Evolutionary conservation across 2,113 vertebrate species (phyloP), one percentile per base, ranked within the genome.

Genomic region (Pelmatolapia mariae): DNA sequence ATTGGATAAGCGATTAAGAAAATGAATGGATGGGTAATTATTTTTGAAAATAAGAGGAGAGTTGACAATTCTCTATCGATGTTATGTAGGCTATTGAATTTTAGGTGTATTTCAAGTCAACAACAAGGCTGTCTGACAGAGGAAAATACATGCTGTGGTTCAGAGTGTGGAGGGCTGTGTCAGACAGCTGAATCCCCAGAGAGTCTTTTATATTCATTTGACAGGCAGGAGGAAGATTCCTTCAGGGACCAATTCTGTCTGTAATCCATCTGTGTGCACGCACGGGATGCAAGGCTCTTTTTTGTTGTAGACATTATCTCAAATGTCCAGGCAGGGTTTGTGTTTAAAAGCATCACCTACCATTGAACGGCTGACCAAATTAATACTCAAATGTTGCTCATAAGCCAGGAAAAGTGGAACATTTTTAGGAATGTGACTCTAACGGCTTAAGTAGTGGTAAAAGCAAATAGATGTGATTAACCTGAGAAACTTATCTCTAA

Each of bases 81-180:
- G 36, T 85, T 73, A 79, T 50, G 36, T 33, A 76, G 31, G 33
- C 24, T 84, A 71, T 83, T 88, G 83, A 40, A 71, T 93, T 90
- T 82, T 59, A 50, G 53, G 81, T 80, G 26, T 82, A 71, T 47
- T 87, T 59, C n/a, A 31, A 68, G 59, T 89, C 87, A 81, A 85
- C 87, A 90, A 89, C 83, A 80, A 79, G 57, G 29, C 86, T 73
- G 73, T 5, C 83, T 78, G 79, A 71, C 59, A 78, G 85, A 80
- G 71, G 38, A 29, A 16, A 47, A 85, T 82, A 47, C 85, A 81
- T 6, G n/a, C 38, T 50, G 40, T 47, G 43, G 29, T 80, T 84
- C 52, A 82, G 50, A 81, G 59, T 73, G 13, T 89, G 87, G 31
- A 33, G 9, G 50, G 22, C 40, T 31, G 16, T 88, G 93, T 87